A percentile compares a stretch with the other conserved stretches of the same genome.
Conservation (phyloP, 2,888 invertebrate species). For the Drosophila nr. perissopoda region DNA sequence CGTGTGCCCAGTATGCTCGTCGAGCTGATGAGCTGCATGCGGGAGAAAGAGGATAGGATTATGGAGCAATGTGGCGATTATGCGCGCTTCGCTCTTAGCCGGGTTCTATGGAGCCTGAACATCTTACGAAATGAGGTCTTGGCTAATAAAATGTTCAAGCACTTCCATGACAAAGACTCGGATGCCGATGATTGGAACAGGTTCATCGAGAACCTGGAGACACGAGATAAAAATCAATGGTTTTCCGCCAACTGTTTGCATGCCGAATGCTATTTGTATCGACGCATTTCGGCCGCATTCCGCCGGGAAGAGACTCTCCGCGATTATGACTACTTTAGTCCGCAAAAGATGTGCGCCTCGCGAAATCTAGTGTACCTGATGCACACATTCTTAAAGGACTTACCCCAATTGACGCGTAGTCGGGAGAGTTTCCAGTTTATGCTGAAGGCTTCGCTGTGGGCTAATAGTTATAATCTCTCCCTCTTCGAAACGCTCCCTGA, state of each 20-base stretch:
- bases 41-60: constrained; percentile 88
- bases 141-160: constrained; percentile 92
- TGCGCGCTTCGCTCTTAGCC: constrained; percentile 89
- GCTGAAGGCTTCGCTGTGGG: constrained; percentile 91
- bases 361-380: constrained; percentile 58
- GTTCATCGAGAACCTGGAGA: constrained; percentile 86
- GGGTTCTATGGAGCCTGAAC: constrained; percentile 90
- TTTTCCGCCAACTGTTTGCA: constrained; percentile 94
- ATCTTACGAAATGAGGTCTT: constrained; percentile 94
- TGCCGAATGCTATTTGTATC: constrained; percentile 96
- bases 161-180: constrained; percentile 83
- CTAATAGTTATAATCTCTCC: constrained; percentile 96
- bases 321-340: constrained; percentile 91
- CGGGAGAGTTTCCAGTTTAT: constrained; percentile 62
- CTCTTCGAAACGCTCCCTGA: constrained; percentile 88
- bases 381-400: constrained; percentile 30
- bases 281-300: constrained; percentile 89
- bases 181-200: constrained; percentile 81
- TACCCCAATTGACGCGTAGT: constrained; percentile 3
- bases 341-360: constrained; percentile 89
- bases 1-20: constrained; percentile 94
- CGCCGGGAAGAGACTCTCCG: constrained; percentile 86
- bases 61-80: constrained; percentile 87
- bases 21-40: constrained; percentile 91
- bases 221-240: constrained; percentile 85